Evolutionary conservation across 2,797 vertebrate genomes (phyloP).

Genomic region (Crax fasciolata): DNA sequence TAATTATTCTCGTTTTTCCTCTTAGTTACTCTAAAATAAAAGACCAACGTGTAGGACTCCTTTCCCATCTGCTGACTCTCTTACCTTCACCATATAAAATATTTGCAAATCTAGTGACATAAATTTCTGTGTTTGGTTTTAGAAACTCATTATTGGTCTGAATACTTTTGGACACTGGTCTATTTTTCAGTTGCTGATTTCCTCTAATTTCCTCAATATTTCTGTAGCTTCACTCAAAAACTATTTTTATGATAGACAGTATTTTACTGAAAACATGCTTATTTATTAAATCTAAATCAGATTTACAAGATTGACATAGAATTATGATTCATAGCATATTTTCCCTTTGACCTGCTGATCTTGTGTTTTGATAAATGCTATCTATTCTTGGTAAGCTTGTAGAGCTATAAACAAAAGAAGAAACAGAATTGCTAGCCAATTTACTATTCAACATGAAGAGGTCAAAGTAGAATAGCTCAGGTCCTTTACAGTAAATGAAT

Average conservation of each 20-base stretch:
- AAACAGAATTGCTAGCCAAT: not conserved
- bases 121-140: not conserved
- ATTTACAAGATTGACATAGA: not conserved
- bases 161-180: not conserved
- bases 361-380: not conserved
- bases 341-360: not conserved
- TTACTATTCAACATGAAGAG: not conserved
- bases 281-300: not conserved
- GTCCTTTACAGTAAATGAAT: not conserved
- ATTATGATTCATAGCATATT: not conserved
- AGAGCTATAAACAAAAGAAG: not conserved
- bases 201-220: not conserved
- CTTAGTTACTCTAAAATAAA: not conserved
- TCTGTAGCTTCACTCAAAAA: not conserved
- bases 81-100: not conserved
- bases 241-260: not conserved
- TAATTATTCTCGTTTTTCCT: not conserved
- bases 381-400: not conserved
- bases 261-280: not conserved
- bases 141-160: not conserved
- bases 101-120: not conserved
- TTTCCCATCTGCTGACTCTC: not conserved
- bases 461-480: not conserved
- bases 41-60: accelerated
- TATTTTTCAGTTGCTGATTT: not conserved